Evolutionary conservation across 2,113 vertebrate species (phyloP).

Genomic region (Elaphurus davidianus): DNA sequence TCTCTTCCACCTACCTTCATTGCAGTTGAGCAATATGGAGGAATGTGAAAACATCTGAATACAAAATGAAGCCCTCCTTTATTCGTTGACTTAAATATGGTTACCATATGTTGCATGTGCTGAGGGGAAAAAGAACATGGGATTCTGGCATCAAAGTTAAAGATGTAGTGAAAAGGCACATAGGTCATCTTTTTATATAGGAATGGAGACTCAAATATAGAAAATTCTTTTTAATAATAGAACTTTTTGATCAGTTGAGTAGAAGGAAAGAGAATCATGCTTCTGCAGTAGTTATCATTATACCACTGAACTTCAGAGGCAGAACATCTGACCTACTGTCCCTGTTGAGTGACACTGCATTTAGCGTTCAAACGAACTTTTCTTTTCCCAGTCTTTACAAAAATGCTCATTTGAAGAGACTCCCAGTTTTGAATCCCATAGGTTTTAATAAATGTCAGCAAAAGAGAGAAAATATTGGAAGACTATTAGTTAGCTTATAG

Average conservation of each 20-base stretch:
- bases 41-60: background rate
- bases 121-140: background rate
- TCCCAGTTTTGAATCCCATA: background rate
- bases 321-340: background rate
- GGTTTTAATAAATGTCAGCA: background rate
- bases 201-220: background rate
- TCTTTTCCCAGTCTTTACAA: background rate
- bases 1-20: background rate
- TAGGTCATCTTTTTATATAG: background rate
- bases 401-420: background rate
- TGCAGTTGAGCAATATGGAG: background rate
- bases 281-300: background rate
- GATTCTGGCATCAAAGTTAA: background rate
- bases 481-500: background rate
- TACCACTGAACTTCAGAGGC: background rate
- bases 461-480: background rate
- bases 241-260: background rate
- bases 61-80: background rate
- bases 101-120: background rate
- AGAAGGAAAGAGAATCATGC: background rate
- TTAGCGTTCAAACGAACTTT: background rate
- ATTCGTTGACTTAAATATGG: background rate
- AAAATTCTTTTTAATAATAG: background rate
- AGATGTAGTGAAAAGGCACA: background rate
- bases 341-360: background rate